phyloP scores from a whole-genome alignment of 23 tunicate species.

The Trididemnum clinides region DNA sequence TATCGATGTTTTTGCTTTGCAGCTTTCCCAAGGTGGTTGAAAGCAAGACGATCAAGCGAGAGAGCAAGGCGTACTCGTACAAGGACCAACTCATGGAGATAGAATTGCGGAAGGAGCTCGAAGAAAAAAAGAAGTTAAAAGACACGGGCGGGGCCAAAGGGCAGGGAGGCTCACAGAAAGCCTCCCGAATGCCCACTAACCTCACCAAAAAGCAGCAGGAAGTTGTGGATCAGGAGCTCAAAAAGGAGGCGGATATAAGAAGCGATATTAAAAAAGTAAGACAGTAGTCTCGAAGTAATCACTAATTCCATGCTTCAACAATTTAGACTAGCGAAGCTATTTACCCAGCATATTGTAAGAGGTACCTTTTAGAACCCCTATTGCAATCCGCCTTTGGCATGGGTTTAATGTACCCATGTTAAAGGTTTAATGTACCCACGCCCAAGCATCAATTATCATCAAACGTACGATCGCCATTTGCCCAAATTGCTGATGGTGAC shows the following conservation, averaged over 20 bases:
- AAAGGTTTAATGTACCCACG: too few relatives aligned
- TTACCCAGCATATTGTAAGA: too few relatives aligned
- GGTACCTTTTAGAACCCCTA: too few relatives aligned
- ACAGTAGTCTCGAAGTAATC: too few relatives aligned
- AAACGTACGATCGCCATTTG: too few relatives aligned
- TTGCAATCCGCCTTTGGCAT: too few relatives aligned
- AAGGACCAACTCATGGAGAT: slow-evolving; percentile 74
- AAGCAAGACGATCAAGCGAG: slow-evolving; percentile 83
- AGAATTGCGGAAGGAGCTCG: slow-evolving; percentile 62
- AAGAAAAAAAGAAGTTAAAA: slow-evolving; percentile 54
- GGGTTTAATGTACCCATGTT: too few relatives aligned
- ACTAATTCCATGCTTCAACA: too few relatives aligned
- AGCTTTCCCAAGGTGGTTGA: slow-evolving; percentile 78
- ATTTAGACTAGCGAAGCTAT: too few relatives aligned
- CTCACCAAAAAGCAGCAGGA: slow-evolving; percentile 84
- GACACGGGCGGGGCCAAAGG: slow-evolving; percentile 69
- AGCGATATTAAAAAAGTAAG: slow-evolving; percentile 36
- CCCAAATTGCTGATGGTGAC: too few relatives aligned
- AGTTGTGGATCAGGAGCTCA: slow-evolving; percentile 63
- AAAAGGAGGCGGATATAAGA: slow-evolving; percentile 69
- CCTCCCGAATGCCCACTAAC: slow-evolving; percentile 54
- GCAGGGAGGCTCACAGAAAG: slow-evolving; percentile 31
- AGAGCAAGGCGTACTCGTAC: slow-evolving; percentile 82
- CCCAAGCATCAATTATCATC: too few relatives aligned
- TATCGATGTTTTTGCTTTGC: not conserved